A percentile compares a stretch with the other conserved stretches of the same genome.
Conservation (phyloP, 1,140 invertebrate species). For the Drosophila leontia region DNA sequence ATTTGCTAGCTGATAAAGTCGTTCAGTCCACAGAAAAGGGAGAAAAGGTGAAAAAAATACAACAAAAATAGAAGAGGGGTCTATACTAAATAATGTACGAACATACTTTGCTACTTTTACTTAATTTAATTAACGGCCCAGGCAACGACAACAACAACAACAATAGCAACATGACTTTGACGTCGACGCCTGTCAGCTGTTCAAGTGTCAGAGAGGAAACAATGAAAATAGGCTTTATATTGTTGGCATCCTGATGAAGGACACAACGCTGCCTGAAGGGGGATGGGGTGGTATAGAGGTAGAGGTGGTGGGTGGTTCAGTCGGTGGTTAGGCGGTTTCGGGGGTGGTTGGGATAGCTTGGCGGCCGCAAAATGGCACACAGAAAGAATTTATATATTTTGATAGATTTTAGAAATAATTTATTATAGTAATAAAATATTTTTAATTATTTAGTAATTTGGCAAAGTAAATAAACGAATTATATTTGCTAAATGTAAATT, state of each 20-base stretch:
- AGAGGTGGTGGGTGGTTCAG: conserved; percentile 7
- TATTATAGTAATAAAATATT: background rate
- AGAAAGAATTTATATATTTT: background rate
- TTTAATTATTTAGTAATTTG: background rate
- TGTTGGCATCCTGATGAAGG: conserved; percentile 77
- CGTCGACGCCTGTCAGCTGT: conserved; percentile 72
- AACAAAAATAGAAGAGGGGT: conserved; percentile 4
- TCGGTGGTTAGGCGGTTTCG: conserved; percentile 9
- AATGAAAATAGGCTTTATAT: conserved; percentile 80
- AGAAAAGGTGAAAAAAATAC: conserved; percentile 24
- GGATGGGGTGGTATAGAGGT: background rate
- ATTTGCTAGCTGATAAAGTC: conserved; percentile 50
- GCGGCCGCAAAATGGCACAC: conserved; percentile 12
- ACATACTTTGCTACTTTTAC: conserved; percentile 82
- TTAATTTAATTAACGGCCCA: conserved; percentile 82
- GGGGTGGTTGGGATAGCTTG: conserved; percentile 9
- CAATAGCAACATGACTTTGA: conserved; percentile 39
- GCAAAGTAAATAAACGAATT: background rate
- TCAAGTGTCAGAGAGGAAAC: conserved; percentile 74
- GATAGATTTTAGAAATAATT: background rate
- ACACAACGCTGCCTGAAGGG: conserved; percentile 27
- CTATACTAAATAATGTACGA: conserved; percentile 67
- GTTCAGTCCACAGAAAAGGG: conserved; percentile 15
- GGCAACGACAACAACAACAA: conserved; percentile 47
- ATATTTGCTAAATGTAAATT: background rate